Conservation (phyloP, 2,888 invertebrate species). For the Stenichneumon culpator region DNA sequence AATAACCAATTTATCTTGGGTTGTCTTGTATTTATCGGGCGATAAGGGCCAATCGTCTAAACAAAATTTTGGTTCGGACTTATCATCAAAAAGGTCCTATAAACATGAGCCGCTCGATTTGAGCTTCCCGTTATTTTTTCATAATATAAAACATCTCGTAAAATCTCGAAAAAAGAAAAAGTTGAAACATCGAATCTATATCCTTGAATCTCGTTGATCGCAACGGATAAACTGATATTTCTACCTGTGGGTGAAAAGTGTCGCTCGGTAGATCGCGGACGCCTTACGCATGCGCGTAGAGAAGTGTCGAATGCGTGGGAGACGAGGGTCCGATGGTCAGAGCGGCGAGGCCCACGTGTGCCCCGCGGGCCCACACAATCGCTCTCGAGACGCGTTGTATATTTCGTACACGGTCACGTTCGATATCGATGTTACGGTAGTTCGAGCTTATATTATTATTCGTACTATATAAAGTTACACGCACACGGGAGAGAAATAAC, state of each 20-base stretch:
- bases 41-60: no score
- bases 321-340: conserved; percentile 68
- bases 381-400: conserved; percentile 39
- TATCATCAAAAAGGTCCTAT: no score
- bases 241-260: conserved; percentile 33
- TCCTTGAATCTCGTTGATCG: background rate
- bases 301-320: conserved; percentile 69
- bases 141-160: background rate
- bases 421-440: conserved; percentile 51
- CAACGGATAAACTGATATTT: background rate
- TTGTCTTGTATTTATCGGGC: no score
- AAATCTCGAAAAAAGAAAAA: background rate
- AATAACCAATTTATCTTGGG: no score
- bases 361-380: conserved; percentile 55
- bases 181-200: background rate
- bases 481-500: conserved; percentile 28
- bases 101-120: no score
- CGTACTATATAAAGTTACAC: conserved; percentile 25
- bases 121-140: background rate
- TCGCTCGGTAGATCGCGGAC: conserved; percentile 27
- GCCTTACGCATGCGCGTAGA: conserved; percentile 73
- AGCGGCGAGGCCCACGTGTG: conserved; percentile 57
- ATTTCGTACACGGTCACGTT: conserved; percentile 62
- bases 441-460: conserved; percentile 31
- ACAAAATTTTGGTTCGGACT: no score